Evolutionary conservation across 2,113 vertebrate genomes (phyloP), one percentile per base, ranked within the genome.

Genomic region (Stegastes partitus): DNA sequence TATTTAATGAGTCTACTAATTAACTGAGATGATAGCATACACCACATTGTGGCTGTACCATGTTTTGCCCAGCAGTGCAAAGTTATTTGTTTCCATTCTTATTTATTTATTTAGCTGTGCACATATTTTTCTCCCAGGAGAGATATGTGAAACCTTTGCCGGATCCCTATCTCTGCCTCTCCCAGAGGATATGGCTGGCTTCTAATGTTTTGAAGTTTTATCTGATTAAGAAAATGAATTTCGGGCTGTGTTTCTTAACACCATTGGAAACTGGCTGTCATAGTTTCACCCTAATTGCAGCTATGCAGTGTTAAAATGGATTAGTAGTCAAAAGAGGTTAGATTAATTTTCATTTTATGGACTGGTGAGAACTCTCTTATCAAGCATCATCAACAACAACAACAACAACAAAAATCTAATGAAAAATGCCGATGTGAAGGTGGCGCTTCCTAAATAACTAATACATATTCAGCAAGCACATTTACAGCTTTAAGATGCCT

Each of bases 1-100:
- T 78, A 79, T 77, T 77, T 93, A 93, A 91, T 91, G 87, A 89
- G 81, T 51, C 76, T 83, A 70, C 84, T 93, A 91, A 93, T 93
- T 92, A 88, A 64, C 82, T 11, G 49, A 23, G 82, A 85, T 87
- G 89, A 91, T 90, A 89, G 74, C 66, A 54, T 22, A 74, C 71
- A 55, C 42, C 16, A 45, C 64, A 79, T 82, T 84, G 85, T 85
- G 68, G 77, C 72, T 85, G 64, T 9, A 54, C 58, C 21, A 22
- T 54, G 78, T 77, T 92, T 86, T 86, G 82, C 89, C 86, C 85
- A 76, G 79, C 70, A 90, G 84, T 89, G 68, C 67, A 70, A 70
- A 78, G 68, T 25, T 91, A 87, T 93, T 90, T 90, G 77, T 91
- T 84, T 81, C 82, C 56, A 0, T 14, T 68, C 49, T 85, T 84